Conservation (phyloP, 2,113 vertebrate genomes). For the Plectropomus leopardus region DNA sequence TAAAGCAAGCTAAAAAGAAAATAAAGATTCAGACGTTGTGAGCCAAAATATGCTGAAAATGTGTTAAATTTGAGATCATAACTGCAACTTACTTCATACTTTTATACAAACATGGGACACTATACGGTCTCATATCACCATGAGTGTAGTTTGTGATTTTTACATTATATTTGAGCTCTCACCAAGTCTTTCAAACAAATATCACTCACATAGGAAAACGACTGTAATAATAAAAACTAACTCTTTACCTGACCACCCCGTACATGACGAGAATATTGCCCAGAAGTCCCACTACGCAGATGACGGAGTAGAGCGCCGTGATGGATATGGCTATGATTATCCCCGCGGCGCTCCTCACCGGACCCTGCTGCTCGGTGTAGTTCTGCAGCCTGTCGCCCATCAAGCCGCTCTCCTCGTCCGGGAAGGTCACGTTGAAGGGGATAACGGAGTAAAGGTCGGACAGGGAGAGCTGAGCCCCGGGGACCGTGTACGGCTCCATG, state of each 20-base stretch:
- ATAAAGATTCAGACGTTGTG: too few relatives aligned
- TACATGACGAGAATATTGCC: slow-evolving; percentile 96
- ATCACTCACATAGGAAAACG: too few relatives aligned
- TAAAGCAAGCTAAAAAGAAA: too few relatives aligned
- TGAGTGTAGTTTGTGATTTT: background rate
- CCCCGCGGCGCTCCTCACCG: slow-evolving; percentile 82
- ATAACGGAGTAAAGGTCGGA: slow-evolving; percentile 83
- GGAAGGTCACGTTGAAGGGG: slow-evolving; percentile 84
- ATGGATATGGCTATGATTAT: slow-evolving; percentile 92
- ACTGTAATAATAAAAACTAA: background rate
- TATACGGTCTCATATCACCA: too few relatives aligned
- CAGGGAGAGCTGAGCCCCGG: slow-evolving; percentile 73
- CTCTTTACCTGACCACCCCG: slow-evolving; percentile 93
- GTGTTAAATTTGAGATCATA: background rate
- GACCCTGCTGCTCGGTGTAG: slow-evolving; percentile 73
- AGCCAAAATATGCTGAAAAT: background rate
- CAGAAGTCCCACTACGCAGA: slow-evolving; percentile 94
- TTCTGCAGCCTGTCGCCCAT: slow-evolving; percentile 79
- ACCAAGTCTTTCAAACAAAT: too few relatives aligned
- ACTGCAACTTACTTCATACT: background rate
- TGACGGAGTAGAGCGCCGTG: slow-evolving; percentile 93
- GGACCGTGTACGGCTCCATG: slow-evolving; percentile 85
- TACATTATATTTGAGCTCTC: background rate
- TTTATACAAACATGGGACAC: too few relatives aligned
- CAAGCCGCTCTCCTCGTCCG: slow-evolving; percentile 64